Evolutionary conservation across 2,888 invertebrate genomes (phyloP).

Genomic region (Punctoribates punctum): DNA sequence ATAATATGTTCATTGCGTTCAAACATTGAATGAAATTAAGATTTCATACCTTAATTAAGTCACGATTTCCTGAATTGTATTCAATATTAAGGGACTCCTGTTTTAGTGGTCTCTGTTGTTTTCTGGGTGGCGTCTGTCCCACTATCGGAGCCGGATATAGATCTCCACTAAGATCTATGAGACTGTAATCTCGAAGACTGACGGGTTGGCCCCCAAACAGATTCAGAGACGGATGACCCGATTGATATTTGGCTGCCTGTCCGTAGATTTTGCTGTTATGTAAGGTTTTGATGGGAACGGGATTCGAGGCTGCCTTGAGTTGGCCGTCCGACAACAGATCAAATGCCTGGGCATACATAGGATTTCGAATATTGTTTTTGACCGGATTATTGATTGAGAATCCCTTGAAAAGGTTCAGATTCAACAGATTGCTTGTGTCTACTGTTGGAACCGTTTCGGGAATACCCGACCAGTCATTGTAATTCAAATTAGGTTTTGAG

Average conservation of each 20-base stretch:
- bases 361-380: background rate
- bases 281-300: background rate
- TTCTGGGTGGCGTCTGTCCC: background rate
- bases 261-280: conserved; percentile 10
- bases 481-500: no score
- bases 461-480: background rate
- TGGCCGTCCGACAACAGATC: background rate
- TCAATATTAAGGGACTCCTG: background rate
- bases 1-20: background rate
- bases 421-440: background rate
- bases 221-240: no score
- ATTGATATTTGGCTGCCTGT: background rate
- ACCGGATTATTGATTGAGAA: background rate
- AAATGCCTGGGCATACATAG: background rate
- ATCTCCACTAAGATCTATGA: conserved; percentile 3
- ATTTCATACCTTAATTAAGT: conserved; percentile 13
- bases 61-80: background rate
- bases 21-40: background rate
- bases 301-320: conserved; percentile 8
- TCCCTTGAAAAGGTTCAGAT: background rate
- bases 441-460: background rate
- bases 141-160: conserved; percentile 18
- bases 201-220: background rate
- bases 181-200: conserved; percentile 4
- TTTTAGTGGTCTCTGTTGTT: background rate